These are phyloP conservation scores for Recurvirostra avosetta DNA, from an alignment of 2,113 vertebrate genomes.

Conservation along the genomic window DNA sequence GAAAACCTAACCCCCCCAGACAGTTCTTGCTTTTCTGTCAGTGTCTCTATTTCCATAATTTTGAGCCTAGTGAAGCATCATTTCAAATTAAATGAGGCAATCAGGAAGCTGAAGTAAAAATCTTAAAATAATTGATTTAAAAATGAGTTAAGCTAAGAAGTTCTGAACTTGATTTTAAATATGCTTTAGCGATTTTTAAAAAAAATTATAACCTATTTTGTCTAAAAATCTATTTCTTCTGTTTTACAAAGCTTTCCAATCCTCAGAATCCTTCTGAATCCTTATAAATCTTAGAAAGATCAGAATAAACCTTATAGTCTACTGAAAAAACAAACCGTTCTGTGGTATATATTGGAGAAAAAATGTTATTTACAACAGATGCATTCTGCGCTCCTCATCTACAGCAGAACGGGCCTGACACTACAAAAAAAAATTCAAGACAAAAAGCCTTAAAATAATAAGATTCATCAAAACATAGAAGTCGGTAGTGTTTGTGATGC, in stretches of 20 bases:
- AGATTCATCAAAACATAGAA: too few relatives aligned
- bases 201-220: neutral
- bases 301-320: neutral
- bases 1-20: neutral
- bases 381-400: too few relatives aligned
- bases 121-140: neutral
- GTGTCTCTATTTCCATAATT: neutral
- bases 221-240: neutral
- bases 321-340: neutral
- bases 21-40: neutral
- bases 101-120: neutral
- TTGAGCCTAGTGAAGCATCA: neutral
- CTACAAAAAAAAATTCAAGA: too few relatives aligned
- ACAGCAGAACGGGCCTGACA: too few relatives aligned
- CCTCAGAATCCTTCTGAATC: neutral
- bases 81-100: neutral
- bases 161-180: neutral
- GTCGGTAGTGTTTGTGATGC: too few relatives aligned
- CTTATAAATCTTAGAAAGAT: neutral
- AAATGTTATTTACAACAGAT: too few relatives aligned
- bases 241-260: neutral
- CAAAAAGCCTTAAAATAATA: too few relatives aligned
- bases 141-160: neutral
- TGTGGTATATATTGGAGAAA: too few relatives aligned
- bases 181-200: neutral